phyloP scores from a whole-genome alignment of 2,888 invertebrate genomes.

The Drosophila peninsularis region DNA sequence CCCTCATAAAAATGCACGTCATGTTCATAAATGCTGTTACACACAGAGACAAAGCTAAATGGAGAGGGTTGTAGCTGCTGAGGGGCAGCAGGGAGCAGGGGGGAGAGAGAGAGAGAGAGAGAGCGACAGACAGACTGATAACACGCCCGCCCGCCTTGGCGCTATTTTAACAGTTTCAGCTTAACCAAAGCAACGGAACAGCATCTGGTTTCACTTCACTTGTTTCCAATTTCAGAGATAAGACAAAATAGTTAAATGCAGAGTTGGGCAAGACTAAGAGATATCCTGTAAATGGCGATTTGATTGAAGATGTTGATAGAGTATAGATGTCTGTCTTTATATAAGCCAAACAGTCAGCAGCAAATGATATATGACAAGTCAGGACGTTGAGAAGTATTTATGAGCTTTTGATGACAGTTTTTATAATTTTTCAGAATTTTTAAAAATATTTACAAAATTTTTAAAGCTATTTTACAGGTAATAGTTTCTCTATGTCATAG shows the following conservation, averaged over 20 bases:
- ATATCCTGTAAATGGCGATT: constrained; percentile 4
- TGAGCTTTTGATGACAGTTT: neutral
- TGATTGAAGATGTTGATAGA: too few relatives aligned
- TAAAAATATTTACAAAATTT: too few relatives aligned
- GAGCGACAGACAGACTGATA: constrained; percentile 34
- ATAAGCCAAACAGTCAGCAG: neutral
- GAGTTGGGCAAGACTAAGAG: neutral
- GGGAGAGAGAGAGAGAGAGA: neutral
- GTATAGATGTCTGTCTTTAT: neutral
- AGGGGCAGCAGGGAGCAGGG: neutral
- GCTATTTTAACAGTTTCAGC: constrained; percentile 20
- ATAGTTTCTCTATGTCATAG: too few relatives aligned
- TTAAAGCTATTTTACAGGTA: too few relatives aligned
- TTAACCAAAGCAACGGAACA: constrained; percentile 27
- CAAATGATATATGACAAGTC: neutral
- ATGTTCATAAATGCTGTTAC: constrained; percentile 54
- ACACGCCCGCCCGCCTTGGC: constrained; percentile 13
- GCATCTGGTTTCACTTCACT: constrained; percentile 32
- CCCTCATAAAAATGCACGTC: constrained; percentile 66
- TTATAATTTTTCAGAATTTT: neutral
- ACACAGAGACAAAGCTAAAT: constrained; percentile 15
- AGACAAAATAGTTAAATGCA: constrained; percentile 1
- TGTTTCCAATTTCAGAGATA: constrained; percentile 30
- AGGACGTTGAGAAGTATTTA: too few relatives aligned
- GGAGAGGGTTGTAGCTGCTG: neutral